Conservation (phyloP, 2,888 invertebrate genomes). For the Margaritifera margaritifera region DNA sequence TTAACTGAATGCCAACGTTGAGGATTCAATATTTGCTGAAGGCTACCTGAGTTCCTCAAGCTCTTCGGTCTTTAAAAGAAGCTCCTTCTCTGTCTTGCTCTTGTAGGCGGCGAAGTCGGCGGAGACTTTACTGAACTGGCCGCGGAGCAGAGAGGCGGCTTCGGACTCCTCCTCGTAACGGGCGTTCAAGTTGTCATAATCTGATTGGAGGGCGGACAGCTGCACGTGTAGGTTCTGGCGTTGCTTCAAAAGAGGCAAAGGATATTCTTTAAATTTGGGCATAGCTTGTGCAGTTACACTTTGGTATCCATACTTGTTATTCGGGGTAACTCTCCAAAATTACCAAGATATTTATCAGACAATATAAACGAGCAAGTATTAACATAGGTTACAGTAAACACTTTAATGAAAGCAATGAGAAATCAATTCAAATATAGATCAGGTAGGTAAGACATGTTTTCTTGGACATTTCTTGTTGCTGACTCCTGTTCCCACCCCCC, state of each 20-base stretch:
- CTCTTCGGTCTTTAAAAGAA: slow-evolving; percentile 94
- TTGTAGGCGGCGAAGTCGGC: slow-evolving; percentile 89
- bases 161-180: slow-evolving; percentile 99
- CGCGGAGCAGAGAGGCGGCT: slow-evolving; percentile 95
- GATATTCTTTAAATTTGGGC: not conserved
- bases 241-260: slow-evolving; percentile 52
- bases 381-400: too few relatives aligned
- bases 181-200: slow-evolving; percentile 80
- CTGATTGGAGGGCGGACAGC: slow-evolving; percentile 66
- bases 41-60: slow-evolving; percentile 78
- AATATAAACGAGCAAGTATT: too few relatives aligned
- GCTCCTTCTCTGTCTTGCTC: slow-evolving; percentile 96
- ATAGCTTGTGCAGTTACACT: not conserved
- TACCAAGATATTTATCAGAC: too few relatives aligned
- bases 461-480: too few relatives aligned
- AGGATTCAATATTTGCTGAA: too few relatives aligned
- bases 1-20: too few relatives aligned
- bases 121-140: slow-evolving; percentile 94
- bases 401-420: too few relatives aligned
- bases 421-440: too few relatives aligned
- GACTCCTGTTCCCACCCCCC: too few relatives aligned
- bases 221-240: slow-evolving; percentile 68
- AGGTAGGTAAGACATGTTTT: too few relatives aligned
- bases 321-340: too few relatives aligned
- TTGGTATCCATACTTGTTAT: too few relatives aligned